Evolutionary conservation across 2,113 vertebrate species (phyloP).

Genomic region (Ophthalmolycus amberensis): DNA sequence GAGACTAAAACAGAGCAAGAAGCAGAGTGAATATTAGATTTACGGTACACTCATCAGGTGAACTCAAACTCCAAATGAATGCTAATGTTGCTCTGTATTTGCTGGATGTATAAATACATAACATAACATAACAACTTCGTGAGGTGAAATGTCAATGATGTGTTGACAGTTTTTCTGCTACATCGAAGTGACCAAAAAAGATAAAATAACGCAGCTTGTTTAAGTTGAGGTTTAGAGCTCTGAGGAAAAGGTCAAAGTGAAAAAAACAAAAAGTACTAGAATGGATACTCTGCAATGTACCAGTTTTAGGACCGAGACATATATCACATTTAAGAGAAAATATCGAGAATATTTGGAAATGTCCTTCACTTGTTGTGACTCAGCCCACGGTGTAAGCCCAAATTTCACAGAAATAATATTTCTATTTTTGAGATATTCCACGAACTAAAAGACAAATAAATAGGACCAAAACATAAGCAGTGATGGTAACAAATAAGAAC

Average conservation of each 20-base stretch:
- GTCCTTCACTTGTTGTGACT: neutral
- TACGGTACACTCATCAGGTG: neutral
- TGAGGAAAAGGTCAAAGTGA: neutral
- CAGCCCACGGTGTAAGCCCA: neutral
- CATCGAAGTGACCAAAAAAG: neutral
- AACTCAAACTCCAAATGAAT: neutral
- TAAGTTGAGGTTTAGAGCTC: neutral
- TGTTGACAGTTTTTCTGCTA: neutral
- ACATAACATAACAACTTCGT: neutral
- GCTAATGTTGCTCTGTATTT: neutral
- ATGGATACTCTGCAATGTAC: neutral
- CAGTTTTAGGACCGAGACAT: neutral
- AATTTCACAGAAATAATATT: neutral
- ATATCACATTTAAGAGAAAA: neutral
- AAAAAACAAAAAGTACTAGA: neutral
- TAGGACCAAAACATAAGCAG: neutral
- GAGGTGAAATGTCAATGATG: neutral
- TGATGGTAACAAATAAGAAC: neutral
- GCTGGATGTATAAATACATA: neutral
- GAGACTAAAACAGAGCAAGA: neutral
- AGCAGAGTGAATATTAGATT: neutral
- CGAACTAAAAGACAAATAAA: neutral
- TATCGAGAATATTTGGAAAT: neutral
- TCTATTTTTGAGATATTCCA: neutral
- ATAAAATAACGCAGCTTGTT: neutral